Evolutionary conservation across 2,797 vertebrate species (phyloP), one percentile per base, ranked within the genome.

Genomic region (Amazona ochrocephala): DNA sequence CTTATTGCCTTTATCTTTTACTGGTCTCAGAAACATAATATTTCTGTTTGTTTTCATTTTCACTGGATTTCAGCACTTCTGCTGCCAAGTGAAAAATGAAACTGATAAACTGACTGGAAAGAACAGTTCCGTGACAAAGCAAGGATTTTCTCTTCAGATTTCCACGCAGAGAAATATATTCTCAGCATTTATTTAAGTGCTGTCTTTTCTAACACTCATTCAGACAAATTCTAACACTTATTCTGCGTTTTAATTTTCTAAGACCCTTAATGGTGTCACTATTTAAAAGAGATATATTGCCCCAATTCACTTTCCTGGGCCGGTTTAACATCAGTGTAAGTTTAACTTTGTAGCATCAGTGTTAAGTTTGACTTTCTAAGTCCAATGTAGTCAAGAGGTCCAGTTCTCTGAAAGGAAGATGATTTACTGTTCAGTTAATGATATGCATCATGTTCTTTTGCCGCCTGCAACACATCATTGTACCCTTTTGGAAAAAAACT

Each of bases 71-170:
- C 81, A 83, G 32, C 53, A 32, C 53, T 94, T 89, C 1, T 7
- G 51, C 67, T 87, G 47, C 74, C 77, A 94, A 94, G 71, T 56
- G 60, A 94, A 87, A 94, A 89, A 87, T 23, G 16, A 56, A 91
- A 82, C 71, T 74, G 56, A 51, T 86, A 71, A 94, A 84, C 56
- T 80, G 79, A 68, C 58, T 91, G 54, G 51, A 89, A 78, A 24
- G 51, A 83, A n/a, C 37, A 64, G 41, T 67, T n/a, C 48, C 85
- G 67, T 65, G 62, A 48, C 27, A 73, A 93, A 96, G 23, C 20
- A 51, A 66, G 56, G 13, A 12, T 61, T 88, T 90, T 41, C 56
- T 62, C n/a, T 79, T 71, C 61, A 66, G 18, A 42, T 68, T 45
- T 60, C 11, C 19, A 39, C 22, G 22, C 21, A n/a, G 7, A 80